Evolutionary conservation across 2,797 vertebrate genomes (phyloP), one percentile per base, ranked within the genome.

Genomic region (Tenualosa thibaudeaui): DNA sequence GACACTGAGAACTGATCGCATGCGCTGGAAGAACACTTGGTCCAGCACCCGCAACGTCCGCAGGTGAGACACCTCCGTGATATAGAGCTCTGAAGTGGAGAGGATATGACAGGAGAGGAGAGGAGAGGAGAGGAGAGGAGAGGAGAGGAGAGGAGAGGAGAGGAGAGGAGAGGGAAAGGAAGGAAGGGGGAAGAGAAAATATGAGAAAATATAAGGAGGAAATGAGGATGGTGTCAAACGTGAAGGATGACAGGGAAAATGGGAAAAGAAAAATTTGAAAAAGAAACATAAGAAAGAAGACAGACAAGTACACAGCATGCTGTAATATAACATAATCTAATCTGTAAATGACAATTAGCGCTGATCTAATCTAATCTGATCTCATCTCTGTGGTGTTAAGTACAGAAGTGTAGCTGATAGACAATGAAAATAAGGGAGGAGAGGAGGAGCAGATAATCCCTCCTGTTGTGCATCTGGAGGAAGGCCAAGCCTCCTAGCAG

Each of bases 1-100:
- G 0, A 93, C 86, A 78, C 93, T 95, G 87, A 99, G 92, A 58
- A 97, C 94, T 12, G 89, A 92, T 88, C 93, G 94, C 97, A 99
- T 94, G 87, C 96, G 95, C 92, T 98, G 97, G 91, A 96, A 97
- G 84, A 99, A 99, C 10, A 99, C 95, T 89, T 97, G 93, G 89
- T 99, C 97, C 82, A 99, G 93, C 15, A 98, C 97, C 0, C 95
- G 92, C 13, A 99, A 93, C 0, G 95, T 97, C 26, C 97, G 94
- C 54, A 99, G 94, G 87, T 99, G 98, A 19, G 98, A 99, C 0
- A 88, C 91, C 88, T 99, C 98, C 0, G 98, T 98, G 89, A 96
- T 96, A 86, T 96, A 97, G 5, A 99, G 94, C 93, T 99, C 98
- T 99, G 93, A 1, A 65, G 60, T 7, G 6, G n/a, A 65, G 60